Percentiles rank a stretch among this genome's conserved stretches.
Conservation (phyloP, 2,888 invertebrate genomes). For the Strigamia crassipes region DNA sequence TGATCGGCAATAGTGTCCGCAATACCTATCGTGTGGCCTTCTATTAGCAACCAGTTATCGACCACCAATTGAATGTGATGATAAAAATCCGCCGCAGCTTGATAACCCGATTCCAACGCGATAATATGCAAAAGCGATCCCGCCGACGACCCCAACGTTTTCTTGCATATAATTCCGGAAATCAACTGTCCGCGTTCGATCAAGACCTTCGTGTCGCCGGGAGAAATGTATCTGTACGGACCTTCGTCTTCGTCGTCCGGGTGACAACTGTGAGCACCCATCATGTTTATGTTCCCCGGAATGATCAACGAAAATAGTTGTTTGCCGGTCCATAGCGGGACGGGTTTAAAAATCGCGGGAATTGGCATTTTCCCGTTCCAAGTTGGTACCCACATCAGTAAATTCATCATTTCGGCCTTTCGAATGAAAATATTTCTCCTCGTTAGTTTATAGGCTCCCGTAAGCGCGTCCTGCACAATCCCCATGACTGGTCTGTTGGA, state of each 20-base stretch:
- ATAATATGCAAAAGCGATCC: slow-evolving; percentile 97
- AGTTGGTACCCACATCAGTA: slow-evolving; percentile 98
- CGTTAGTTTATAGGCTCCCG: slow-evolving; percentile 99
- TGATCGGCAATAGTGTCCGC: too few species aligned
- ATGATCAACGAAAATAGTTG: slow-evolving; percentile 97
- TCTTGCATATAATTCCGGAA: slow-evolving; percentile 98
- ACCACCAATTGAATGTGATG: slow-evolving; percentile 96
- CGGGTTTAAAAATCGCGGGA: slow-evolving; percentile 94
- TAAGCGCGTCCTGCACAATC: slow-evolving; percentile 97
- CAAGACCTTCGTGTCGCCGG: slow-evolving; percentile 96
- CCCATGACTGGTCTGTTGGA: slow-evolving; percentile 99
- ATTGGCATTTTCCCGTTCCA: slow-evolving; percentile 99
- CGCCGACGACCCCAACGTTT: slow-evolving; percentile 94
- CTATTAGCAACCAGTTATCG: too few species aligned
- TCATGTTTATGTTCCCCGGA: slow-evolving; percentile 96
- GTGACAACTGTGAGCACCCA: slow-evolving; percentile 96
- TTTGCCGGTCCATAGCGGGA: slow-evolving; percentile 95
- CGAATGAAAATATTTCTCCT: slow-evolving; percentile 97
- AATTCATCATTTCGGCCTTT: slow-evolving; percentile 95
- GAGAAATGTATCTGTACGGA: slow-evolving; percentile 98
- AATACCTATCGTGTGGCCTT: too few species aligned
- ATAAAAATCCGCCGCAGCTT: slow-evolving; percentile 76
- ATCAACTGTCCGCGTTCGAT: slow-evolving; percentile 97
- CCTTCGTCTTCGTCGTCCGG: slow-evolving; percentile 99
- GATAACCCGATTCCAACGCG: slow-evolving; percentile 94